phyloP scores from a whole-genome alignment of 37 sponge, comb jelly and placozoan species.

The Eunapius fragilis region DNA sequence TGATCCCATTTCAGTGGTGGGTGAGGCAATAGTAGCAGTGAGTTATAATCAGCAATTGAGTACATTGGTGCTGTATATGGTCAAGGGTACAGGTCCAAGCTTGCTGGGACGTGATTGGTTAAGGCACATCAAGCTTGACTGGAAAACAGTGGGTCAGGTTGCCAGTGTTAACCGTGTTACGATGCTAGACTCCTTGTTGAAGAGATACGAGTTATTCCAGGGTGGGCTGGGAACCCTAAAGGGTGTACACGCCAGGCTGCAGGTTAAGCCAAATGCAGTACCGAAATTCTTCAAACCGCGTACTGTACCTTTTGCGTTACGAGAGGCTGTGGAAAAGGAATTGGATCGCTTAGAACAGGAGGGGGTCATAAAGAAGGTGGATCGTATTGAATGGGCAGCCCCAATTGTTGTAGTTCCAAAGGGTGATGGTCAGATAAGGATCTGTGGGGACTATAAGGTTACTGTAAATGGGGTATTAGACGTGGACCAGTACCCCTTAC shows the following conservation, averaged over 20 bases:
- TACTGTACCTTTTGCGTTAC: constrained; percentile 32
- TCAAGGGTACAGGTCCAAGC: constrained; percentile 27
- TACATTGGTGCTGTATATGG: constrained; percentile 1
- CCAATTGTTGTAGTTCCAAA: constrained; percentile 67
- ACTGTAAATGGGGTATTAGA: constrained; percentile 50
- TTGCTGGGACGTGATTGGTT: constrained; percentile 40
- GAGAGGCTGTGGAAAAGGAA: constrained; percentile 12
- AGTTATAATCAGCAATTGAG: too few species aligned
- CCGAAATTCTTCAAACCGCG: constrained; percentile 17
- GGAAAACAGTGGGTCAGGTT: constrained; percentile 12
- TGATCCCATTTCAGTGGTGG: too few species aligned
- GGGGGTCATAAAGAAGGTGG: constrained; percentile 41
- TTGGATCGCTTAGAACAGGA: constrained; percentile 25
- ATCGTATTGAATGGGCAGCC: constrained; percentile 63
- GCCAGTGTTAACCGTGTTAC: not conserved
- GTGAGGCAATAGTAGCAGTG: too few species aligned
- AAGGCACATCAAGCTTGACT: constrained; percentile 12
- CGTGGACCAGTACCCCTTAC: constrained; percentile 49
- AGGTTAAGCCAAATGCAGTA: not conserved
- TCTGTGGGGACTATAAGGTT: constrained; percentile 61
- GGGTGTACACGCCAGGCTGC: not conserved
- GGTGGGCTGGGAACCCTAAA: constrained; percentile 22
- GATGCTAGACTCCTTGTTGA: not conserved
- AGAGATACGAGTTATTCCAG: constrained; percentile 15
- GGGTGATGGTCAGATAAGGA: constrained; percentile 35